Conservation (phyloP, 1,140 invertebrate species). For the Philotrypesis tridentata region DNA sequence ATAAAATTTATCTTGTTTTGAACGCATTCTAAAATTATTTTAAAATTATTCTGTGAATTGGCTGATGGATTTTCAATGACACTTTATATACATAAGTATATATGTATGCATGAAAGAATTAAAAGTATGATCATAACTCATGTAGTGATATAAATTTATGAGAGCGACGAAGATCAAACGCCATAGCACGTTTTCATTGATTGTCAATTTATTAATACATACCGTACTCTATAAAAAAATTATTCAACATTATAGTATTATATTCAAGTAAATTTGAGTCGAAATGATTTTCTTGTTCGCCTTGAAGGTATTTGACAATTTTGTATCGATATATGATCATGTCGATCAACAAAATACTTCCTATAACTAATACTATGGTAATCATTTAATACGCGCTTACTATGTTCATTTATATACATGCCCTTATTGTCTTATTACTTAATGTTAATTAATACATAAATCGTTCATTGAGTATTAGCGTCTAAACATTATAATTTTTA, state of each 20-base stretch:
- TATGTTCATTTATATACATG: constrained; percentile 37
- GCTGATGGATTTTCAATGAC: background rate
- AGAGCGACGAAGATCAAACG: constrained; percentile 53
- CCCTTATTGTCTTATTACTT: constrained; percentile 36
- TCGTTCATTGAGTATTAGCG: constrained; percentile 38
- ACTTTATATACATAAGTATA: constrained; percentile 18
- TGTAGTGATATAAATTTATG: background rate
- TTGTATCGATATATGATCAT: no score
- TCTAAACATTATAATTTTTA: constrained; percentile 56
- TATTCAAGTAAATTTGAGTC: constrained; percentile 46
- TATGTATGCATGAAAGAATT: background rate
- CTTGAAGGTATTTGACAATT: constrained; percentile 47
- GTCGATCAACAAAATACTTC: constrained; percentile 44
- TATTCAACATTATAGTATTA: constrained; percentile 49
- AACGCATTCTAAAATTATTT: background rate
- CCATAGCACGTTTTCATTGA: constrained; percentile 56
- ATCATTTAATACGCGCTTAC: constrained; percentile 44
- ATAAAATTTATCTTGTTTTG: background rate
- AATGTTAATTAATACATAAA: constrained; percentile 44
- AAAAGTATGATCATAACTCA: background rate
- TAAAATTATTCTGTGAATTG: background rate
- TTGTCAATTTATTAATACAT: constrained; percentile 45
- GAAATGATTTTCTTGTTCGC: constrained; percentile 24
- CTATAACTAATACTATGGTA: constrained; percentile 37
- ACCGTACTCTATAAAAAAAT: constrained; percentile 29